Conservation (phyloP, 2,113 vertebrate species). For the Spheniscus mendiculus region DNA sequence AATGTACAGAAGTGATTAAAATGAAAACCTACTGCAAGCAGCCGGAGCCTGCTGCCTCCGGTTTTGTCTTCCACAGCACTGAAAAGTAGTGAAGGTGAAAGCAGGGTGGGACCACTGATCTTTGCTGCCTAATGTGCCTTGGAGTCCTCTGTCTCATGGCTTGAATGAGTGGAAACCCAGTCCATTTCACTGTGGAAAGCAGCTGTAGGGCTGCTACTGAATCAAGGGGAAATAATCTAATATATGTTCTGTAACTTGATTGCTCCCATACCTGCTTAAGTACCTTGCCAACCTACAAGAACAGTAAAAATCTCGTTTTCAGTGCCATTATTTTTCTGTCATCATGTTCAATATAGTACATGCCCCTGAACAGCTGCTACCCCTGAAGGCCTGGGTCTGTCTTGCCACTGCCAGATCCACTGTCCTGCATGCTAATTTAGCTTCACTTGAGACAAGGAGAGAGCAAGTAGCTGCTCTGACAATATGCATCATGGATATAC, state of each 20-base stretch:
- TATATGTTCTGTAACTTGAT: background rate
- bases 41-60: background rate
- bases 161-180: background rate
- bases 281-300: background rate
- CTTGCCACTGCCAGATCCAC: background rate
- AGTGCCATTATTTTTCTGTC: background rate
- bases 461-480: background rate
- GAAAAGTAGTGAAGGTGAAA: background rate
- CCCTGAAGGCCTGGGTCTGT: background rate
- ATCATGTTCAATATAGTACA: background rate
- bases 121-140: background rate
- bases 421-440: background rate
- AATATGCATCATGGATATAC: background rate
- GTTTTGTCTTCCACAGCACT: background rate
- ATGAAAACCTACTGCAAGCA: background rate
- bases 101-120: background rate
- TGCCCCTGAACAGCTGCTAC: background rate
- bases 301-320: background rate
- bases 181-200: background rate
- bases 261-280: background rate
- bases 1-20: background rate
- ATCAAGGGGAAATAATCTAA: background rate
- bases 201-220: background rate
- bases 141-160: background rate
- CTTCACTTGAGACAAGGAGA: background rate